Conservation (phyloP, 2,113 vertebrate genomes). For the Machaerirhynchus nigripectus region DNA sequence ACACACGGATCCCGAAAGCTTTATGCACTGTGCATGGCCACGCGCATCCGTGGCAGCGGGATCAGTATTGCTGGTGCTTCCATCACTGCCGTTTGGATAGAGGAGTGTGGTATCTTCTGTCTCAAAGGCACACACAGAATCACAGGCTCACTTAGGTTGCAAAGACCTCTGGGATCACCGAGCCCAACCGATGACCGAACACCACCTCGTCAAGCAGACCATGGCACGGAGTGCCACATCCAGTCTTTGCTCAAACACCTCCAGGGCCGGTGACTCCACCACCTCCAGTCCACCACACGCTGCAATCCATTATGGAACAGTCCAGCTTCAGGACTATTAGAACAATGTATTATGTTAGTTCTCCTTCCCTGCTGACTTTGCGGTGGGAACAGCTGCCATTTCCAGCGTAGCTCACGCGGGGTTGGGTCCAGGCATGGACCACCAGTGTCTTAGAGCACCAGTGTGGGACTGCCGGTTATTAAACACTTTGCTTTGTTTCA, state of each 20-base stretch:
- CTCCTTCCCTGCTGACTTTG: neutral
- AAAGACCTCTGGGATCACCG: neutral
- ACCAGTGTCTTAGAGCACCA: neutral
- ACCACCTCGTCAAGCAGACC: neutral
- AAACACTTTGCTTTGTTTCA: neutral
- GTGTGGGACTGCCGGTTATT: neutral
- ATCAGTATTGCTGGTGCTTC: neutral
- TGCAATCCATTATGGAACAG: accelerated
- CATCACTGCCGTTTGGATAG: neutral
- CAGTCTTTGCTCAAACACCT: neutral
- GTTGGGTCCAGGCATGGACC: neutral
- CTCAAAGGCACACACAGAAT: neutral
- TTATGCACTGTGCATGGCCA: accelerated
- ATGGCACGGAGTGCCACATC: neutral
- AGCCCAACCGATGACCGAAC: accelerated
- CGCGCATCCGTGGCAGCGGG: accelerated
- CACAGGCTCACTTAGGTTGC: neutral
- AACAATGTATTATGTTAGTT: neutral
- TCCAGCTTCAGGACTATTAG: neutral
- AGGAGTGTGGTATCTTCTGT: neutral
- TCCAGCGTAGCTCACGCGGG: accelerated
- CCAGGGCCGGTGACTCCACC: neutral
- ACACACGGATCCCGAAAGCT: accelerated
- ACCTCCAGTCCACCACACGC: neutral
- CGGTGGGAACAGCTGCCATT: neutral